Evolutionary conservation across 2,888 invertebrate species (phyloP), one percentile per base, ranked within the genome.

Genomic region (Lapara coniferarum): DNA sequence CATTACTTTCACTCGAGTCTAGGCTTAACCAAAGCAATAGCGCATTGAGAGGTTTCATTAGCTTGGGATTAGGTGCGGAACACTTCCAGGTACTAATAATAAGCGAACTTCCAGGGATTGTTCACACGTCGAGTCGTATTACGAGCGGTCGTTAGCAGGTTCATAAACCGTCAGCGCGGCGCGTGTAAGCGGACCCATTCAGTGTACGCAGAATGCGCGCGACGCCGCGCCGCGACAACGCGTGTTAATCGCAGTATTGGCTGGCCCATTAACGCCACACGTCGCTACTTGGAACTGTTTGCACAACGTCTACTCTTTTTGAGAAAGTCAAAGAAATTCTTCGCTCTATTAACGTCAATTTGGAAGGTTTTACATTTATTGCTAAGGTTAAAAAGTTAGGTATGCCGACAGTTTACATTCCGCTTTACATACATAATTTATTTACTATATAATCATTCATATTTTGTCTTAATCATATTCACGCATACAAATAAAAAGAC

Each of bases 61-160:
- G 51, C 72, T 70, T 74, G 76, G 78, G 78, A 84, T 83, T 80
- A 80, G 80, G 74, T 76, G 78, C 79, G 76, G 74, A 73, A 69
- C 74, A 72, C 74, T 85, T 84, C 82, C 78, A 80, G 75, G 83
- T 82, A 86, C 79, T 78, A 83, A 81, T 83, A 82, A 81, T 82
- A 81, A 79, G 77, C 76, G 68, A 77, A 78, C 82, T 80, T 83
- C 86, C 75, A 49, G 73, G 82, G 78, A 83, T 70, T 74, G 76
- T 85, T 84, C 81, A 82, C 84, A 85, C 83, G 81, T 82, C 78
- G 73, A 69, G 71, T 85, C 84, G 78, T 74, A 76, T 86, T 85
- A 81, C 84, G 73, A 73, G 75, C 74, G 74, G 66, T 69, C 58
- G 58, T 66, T 66, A 66, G 52, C 19, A 66, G 51, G 66, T 66